Evolutionary conservation across 2,113 vertebrate genomes (phyloP).

Genomic region (Siniperca chuatsi): DNA sequence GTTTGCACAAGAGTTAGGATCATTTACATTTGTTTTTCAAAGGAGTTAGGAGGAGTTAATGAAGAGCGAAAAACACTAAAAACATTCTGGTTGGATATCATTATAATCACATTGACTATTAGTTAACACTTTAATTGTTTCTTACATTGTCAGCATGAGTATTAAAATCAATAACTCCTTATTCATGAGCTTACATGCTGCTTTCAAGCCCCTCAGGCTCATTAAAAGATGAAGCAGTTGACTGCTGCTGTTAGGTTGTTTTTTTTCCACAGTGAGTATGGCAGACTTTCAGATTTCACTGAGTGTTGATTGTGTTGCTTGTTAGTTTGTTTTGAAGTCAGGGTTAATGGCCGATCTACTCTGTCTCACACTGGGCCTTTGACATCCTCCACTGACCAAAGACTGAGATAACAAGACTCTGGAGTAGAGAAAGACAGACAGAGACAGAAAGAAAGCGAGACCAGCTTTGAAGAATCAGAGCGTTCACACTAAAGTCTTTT

Average conservation of each 20-base stretch:
- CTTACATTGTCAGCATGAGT: background rate
- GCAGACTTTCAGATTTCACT: conserved; percentile 30
- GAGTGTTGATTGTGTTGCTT: conserved; percentile 44
- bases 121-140: conserved; percentile 31
- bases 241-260: background rate
- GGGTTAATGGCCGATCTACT: conserved; percentile 59
- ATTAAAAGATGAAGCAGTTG: conserved; percentile 34
- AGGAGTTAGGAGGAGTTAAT: background rate
- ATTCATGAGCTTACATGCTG: background rate
- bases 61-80: background rate
- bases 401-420: conserved; percentile 70
- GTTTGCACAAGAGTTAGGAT: background rate
- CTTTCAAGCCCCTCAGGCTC: conserved; percentile 28
- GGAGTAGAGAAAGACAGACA: conserved; percentile 43
- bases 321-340: conserved; percentile 69
- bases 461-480: background rate
- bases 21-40: background rate
- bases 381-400: conserved; percentile 72
- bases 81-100: background rate
- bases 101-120: conserved; percentile 5
- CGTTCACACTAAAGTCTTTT: conserved; percentile 11
- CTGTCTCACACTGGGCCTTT: conserved; percentile 49
- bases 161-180: conserved; percentile 23
- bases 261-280: background rate
- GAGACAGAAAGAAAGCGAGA: conserved; percentile 7